These are phyloP conservation scores for Cygnus buccinator DNA, from an alignment of 2,113 vertebrate genomes.

Conservation along the genomic window DNA sequence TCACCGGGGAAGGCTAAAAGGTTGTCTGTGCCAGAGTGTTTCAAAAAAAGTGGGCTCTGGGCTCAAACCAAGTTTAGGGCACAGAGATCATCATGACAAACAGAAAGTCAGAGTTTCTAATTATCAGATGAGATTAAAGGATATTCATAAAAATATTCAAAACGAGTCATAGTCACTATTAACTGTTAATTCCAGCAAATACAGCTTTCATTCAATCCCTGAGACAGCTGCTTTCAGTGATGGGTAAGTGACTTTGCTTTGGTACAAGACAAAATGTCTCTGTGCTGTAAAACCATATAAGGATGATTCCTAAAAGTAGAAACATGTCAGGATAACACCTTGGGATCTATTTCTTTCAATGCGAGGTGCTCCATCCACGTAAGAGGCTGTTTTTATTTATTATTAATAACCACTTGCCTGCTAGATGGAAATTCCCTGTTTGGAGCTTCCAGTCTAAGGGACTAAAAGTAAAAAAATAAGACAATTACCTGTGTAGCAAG, in stretches of 20 bases:
- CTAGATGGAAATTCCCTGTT: not conserved
- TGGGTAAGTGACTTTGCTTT: not conserved
- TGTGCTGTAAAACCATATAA: not conserved
- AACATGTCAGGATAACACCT: not conserved
- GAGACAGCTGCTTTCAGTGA: slow-evolving; percentile 8
- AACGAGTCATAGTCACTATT: not conserved
- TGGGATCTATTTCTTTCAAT: slow-evolving; percentile 3
- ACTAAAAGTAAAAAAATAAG: slow-evolving; percentile 14
- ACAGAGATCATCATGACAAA: not conserved
- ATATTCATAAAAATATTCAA: slow-evolving; percentile 16
- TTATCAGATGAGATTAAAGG: not conserved
- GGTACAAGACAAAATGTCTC: not conserved
- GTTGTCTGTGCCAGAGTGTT: slow-evolving; percentile 54
- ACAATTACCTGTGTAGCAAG: not conserved
- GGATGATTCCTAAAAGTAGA: slow-evolving; percentile 22
- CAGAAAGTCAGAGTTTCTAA: not conserved
- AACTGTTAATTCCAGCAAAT: slow-evolving; percentile 24
- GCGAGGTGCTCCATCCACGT: slow-evolving; percentile 6
- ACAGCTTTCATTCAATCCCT: not conserved
- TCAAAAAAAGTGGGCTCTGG: slow-evolving; percentile 7
- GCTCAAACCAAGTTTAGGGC: not conserved
- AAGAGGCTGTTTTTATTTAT: slow-evolving; percentile 53
- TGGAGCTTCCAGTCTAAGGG: not conserved
- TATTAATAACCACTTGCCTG: slow-evolving; percentile 42
- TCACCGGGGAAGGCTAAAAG: slow-evolving; percentile 54